Percentiles rank a stretch among this genome's conserved stretches.
These are phyloP conservation scores for Oryzias woworae DNA, from an alignment of 2,113 vertebrate genomes.

Conservation along the genomic window DNA sequence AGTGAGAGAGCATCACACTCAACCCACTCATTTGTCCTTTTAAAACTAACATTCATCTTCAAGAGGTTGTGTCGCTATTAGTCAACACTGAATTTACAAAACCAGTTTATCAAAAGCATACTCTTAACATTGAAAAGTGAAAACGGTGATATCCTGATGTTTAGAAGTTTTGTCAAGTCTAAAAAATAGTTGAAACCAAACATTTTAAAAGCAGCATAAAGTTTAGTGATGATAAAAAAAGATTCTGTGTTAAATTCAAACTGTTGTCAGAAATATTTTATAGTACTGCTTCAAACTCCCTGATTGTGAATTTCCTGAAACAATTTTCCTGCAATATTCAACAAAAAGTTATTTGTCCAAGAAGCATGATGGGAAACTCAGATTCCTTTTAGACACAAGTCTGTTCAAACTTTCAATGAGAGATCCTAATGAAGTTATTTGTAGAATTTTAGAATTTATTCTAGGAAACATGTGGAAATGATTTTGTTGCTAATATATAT, in stretches of 20 bases:
- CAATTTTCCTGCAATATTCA: too few species aligned
- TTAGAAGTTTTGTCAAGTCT: not conserved
- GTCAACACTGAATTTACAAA: slow-evolving; percentile 21
- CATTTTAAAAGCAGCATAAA: not conserved
- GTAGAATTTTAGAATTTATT: too few species aligned
- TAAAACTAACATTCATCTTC: slow-evolving; percentile 59
- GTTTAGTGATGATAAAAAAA: not conserved
- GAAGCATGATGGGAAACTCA: too few species aligned
- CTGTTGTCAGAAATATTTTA: not conserved
- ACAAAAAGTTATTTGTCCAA: too few species aligned
- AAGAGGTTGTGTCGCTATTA: slow-evolving; percentile 8
- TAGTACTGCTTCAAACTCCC: not conserved
- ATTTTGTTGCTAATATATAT: too few species aligned
- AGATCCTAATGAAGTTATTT: too few species aligned
- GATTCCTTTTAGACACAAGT: too few species aligned
- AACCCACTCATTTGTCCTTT: slow-evolving; percentile 71
- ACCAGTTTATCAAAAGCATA: not conserved
- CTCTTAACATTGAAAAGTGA: not conserved
- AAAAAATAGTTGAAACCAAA: not conserved
- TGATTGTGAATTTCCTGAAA: not conserved
- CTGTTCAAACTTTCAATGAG: too few species aligned
- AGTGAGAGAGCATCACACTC: slow-evolving; percentile 73
- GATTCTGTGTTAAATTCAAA: not conserved
- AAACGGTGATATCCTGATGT: not conserved
- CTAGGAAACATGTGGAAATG: too few species aligned